Evolutionary conservation across 2,888 invertebrate genomes (phyloP).

Genomic region (Panorpa germanica): DNA sequence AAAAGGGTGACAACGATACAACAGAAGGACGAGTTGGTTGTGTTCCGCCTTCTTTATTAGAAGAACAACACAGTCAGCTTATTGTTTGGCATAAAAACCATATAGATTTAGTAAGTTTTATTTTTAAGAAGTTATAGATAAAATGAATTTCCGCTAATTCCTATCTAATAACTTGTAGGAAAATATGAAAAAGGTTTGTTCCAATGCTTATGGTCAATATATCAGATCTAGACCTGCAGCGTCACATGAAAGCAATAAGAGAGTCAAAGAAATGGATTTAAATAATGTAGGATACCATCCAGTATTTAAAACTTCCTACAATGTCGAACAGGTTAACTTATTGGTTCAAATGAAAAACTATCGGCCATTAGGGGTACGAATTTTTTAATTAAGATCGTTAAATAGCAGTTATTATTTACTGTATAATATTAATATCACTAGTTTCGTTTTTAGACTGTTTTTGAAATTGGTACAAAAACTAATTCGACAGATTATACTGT

Average conservation of each 20-base stretch:
- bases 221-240: conserved; percentile 72
- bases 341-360: conserved; percentile 21
- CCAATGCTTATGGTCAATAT: conserved; percentile 86
- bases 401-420: conserved; percentile 3
- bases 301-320: background rate
- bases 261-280: conserved; percentile 65
- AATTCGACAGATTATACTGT: conserved; percentile 58
- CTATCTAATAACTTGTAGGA: conserved; percentile 23
- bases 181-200: conserved; percentile 50
- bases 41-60: conserved; percentile 63
- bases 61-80: conserved; percentile 64
- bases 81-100: conserved; percentile 51
- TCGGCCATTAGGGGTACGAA: conserved; percentile 20
- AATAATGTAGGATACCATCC: conserved; percentile 27
- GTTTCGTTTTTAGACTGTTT: conserved; percentile 58
- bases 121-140: conserved; percentile 3
- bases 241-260: conserved; percentile 71
- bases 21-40: conserved; percentile 32
- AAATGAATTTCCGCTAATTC: conserved; percentile 4
- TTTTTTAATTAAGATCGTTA: conserved; percentile 3
- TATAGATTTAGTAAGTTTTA: conserved; percentile 49
- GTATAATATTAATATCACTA: conserved; percentile 9
- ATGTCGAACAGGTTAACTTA: conserved; percentile 16
- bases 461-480: conserved; percentile 72
- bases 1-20: conserved; percentile 20